Base-by-base conservation (phyloP, 1,140 invertebrate genomes). In the Oreohelix idahoensis region DNA sequence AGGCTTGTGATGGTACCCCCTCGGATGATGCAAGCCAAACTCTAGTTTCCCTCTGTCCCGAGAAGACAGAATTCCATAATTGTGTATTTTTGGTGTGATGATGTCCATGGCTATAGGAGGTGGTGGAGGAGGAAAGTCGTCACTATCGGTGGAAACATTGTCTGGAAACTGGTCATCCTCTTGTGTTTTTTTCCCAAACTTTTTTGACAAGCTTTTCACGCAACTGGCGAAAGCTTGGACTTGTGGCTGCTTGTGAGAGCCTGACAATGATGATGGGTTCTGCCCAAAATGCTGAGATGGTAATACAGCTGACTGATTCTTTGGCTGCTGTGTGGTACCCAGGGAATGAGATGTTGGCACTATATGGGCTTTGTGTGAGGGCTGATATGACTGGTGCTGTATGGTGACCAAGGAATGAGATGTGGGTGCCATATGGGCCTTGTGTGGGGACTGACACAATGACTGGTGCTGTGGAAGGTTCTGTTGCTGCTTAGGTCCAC, bases 61-160 rank as follows among this genome's bases (percentile, higher is more conserved):
- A 26, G 49, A 82, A 26, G 69, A 86, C 15, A 88, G 88, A 45
- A 91, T 89, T 66, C 90, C 90, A 83, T 91, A 91, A 81, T 90
- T 91, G 83, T 89, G 89, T 83, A 90, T 89, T 83, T 90, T 90
- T 32, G 90, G 90, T 45, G 90, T 89, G 49, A 90, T 90, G 78
- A 91, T 89, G 78, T 92, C 89, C 89, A 91, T 91, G 42, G 91
- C 91, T 49, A 93, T 89, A 20, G 93, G 93, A 42, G 93, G 91
- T 58, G 93, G 92, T 4, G 93, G 93, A 39, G 93, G 93, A 76
- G 93, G 92, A 79, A 93, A 93, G 35, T 93, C 93, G 75, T 93
- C 93, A 0, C 90, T 89, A 81, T 91, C 89, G 49, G 89, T 90
- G 32, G 87, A 87, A 32, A 84, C 79, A 75, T 84, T 86, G n/a